These are phyloP conservation scores for Pocillopora damicornis DNA, from an alignment of 64 coral and sea anemone species.

Conservation along the genomic window DNA sequence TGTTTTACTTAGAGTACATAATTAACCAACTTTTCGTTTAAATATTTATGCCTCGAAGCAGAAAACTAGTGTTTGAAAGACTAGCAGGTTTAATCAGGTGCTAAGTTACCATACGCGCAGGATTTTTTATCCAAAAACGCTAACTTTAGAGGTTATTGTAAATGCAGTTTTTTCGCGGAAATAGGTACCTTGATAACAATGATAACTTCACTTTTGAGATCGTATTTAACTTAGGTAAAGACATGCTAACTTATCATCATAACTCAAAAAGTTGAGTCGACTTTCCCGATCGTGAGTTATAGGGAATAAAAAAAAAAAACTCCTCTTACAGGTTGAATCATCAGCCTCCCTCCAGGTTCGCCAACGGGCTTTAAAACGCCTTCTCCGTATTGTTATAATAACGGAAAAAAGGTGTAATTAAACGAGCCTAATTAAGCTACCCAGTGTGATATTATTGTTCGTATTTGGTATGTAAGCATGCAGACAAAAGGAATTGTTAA, in stretches of 20 bases:
- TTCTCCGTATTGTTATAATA: too few relatives aligned
- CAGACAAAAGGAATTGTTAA: neutral
- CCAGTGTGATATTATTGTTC: neutral
- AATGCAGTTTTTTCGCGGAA: neutral
- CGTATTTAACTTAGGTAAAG: too few relatives aligned
- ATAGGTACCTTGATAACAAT: neutral
- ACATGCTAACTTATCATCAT: too few relatives aligned
- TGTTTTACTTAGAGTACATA: conserved; percentile 11
- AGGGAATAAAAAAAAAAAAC: too few relatives aligned
- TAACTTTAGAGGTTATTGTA: neutral
- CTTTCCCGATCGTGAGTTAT: too few relatives aligned
- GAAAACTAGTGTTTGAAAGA: neutral
- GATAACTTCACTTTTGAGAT: too few relatives aligned
- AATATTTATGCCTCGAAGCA: neutral
- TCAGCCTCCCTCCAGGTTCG: too few relatives aligned
- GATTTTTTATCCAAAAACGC: neutral
- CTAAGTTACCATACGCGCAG: neutral
- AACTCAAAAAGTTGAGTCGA: too few relatives aligned
- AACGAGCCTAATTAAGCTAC: neutral
- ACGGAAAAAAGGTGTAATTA: too few relatives aligned
- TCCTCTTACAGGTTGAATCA: too few relatives aligned
- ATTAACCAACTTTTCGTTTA: neutral
- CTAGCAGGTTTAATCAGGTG: conserved; percentile 1
- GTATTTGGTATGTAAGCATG: neutral
- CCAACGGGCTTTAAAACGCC: too few relatives aligned